These are phyloP conservation scores for Drosophila nannoptera DNA, from an alignment of 1,140 invertebrate species.

Conservation along the genomic window DNA sequence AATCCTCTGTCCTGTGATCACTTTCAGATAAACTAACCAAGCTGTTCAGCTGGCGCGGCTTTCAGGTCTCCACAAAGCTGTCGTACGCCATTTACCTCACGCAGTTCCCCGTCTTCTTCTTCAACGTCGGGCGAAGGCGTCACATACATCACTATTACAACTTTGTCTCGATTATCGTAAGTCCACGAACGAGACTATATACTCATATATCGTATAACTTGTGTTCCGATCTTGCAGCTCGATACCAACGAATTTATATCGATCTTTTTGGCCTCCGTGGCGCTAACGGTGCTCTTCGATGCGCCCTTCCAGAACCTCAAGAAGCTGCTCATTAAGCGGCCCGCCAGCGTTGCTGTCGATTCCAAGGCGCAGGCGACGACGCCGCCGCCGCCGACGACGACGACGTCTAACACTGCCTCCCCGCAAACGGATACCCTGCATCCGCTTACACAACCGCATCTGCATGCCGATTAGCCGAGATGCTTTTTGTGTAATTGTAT, in stretches of 20 bases:
- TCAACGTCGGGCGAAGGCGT: constrained; percentile 82
- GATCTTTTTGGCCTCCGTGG: constrained; percentile 81
- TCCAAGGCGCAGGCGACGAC: constrained; percentile 5
- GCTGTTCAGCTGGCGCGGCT: constrained; percentile 82
- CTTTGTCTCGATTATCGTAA: constrained; percentile 81
- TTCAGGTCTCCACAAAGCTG: constrained; percentile 82
- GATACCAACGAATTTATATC: constrained; percentile 81
- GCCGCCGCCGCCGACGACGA: constrained; percentile 21
- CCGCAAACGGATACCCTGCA: background rate
- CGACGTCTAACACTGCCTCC: constrained; percentile 39
- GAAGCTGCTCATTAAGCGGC: constrained; percentile 79
- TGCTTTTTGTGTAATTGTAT: constrained; percentile 33
- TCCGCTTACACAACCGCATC: constrained; percentile 28
- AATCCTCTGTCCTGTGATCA: background rate
- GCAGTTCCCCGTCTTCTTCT: constrained; percentile 86
- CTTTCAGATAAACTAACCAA: constrained; percentile 80
- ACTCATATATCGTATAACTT: background rate
- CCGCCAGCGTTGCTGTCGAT: constrained; percentile 16
- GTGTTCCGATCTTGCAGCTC: constrained; percentile 72
- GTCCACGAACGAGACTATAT: constrained; percentile 23
- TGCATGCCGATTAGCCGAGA: constrained; percentile 54
- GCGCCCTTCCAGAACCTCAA: constrained; percentile 85
- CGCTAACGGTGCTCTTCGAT: constrained; percentile 84
- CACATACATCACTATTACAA: constrained; percentile 81
- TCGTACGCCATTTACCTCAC: constrained; percentile 85